Evolutionary conservation across 1,140 invertebrate genomes (phyloP).

Genomic region (Ridgeia piscesae): DNA sequence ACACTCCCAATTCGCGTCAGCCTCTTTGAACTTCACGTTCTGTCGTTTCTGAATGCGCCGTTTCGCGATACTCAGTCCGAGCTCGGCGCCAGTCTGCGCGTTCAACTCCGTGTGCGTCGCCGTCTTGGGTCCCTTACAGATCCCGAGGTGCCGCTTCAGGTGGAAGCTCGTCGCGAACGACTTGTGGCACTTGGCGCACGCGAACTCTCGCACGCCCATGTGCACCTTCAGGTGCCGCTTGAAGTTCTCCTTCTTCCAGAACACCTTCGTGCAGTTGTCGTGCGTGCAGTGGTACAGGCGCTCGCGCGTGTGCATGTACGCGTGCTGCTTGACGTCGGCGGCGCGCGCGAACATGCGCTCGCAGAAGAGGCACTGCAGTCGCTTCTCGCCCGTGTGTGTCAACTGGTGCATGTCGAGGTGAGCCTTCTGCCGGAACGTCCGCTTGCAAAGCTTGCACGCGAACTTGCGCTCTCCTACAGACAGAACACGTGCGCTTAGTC

Average conservation of each 20-base stretch:
- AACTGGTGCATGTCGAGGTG: slow-evolving; percentile 93
- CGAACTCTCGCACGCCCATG: slow-evolving; percentile 72
- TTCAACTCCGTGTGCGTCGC: background rate
- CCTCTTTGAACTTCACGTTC: background rate
- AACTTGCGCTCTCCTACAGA: slow-evolving; percentile 39
- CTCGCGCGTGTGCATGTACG: slow-evolving; percentile 48
- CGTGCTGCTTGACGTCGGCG: slow-evolving; percentile 30
- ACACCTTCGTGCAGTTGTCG: slow-evolving; percentile 48
- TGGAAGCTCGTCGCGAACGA: slow-evolving; percentile 93
- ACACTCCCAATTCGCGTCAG: background rate
- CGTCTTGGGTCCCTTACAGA: slow-evolving; percentile 32
- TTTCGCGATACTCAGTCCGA: background rate
- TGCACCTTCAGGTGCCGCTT: slow-evolving; percentile 67
- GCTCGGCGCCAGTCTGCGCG: background rate
- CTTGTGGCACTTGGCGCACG: slow-evolving; percentile 86
- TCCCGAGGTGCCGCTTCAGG: slow-evolving; percentile 83
- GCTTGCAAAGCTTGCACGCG: slow-evolving; percentile 74
- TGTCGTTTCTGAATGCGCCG: background rate
- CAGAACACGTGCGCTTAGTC: slow-evolving; percentile 2
- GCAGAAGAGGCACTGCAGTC: slow-evolving; percentile 66
- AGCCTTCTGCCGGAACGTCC: slow-evolving; percentile 90
- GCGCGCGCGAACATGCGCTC: slow-evolving; percentile 61
- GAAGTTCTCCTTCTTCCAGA: slow-evolving; percentile 64
- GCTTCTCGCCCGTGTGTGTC: slow-evolving; percentile 92
- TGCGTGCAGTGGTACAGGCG: slow-evolving; percentile 50